Conservation (phyloP, 2,888 invertebrate genomes). For the Argyra leucocephala region DNA sequence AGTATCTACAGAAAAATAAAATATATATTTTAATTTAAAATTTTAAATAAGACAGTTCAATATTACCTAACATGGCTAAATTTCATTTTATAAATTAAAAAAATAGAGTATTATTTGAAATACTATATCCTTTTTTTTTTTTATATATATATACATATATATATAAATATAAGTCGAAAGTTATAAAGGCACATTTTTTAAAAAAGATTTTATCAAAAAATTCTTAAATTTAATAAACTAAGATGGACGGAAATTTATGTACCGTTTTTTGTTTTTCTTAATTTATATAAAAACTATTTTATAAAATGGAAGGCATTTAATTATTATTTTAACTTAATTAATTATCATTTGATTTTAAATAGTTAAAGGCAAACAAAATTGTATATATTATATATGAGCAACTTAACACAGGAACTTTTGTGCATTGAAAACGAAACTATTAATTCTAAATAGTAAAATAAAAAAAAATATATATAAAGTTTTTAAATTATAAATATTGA, state of each 20-base stretch:
- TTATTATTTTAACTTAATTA: neutral
- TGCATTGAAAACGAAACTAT: neutral
- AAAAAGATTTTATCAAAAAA: neutral
- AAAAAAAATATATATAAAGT: neutral
- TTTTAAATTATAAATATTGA: neutral
- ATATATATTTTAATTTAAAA: neutral
- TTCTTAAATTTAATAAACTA: neutral
- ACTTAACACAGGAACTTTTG: neutral
- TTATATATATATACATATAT: neutral
- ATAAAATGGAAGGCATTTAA: neutral
- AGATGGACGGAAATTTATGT: neutral
- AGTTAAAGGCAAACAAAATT: no score
- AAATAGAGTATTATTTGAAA: neutral
- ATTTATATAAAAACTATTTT: neutral
- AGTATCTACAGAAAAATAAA: slow-evolving; percentile 3
- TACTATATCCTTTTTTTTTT: neutral
- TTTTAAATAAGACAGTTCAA: neutral
- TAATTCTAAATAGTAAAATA: neutral
- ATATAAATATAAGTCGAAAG: neutral
- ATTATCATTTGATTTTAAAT: no score
- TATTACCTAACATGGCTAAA: slow-evolving; percentile 3
- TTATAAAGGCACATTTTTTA: neutral
- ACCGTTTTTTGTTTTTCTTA: neutral
- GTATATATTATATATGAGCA: neutral
- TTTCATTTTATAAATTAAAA: neutral